Evolutionary conservation across 92 coral and sea anemone species (phyloP), one percentile per base, ranked within the genome.

Genomic region (Meandrina meandrites): DNA sequence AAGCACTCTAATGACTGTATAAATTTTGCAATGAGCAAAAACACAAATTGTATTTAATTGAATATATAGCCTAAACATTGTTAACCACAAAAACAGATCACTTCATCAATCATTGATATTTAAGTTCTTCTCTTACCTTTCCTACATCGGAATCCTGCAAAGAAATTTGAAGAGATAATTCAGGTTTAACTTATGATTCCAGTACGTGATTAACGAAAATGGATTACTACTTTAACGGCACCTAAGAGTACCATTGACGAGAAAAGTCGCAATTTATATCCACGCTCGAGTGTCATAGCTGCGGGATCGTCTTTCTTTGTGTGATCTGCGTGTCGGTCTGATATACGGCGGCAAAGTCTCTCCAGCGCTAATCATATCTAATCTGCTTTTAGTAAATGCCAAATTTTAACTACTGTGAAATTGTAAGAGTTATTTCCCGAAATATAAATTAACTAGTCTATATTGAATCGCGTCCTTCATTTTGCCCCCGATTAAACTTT

Each of bases 91-190:
- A 9, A 68, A 68, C 8, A 28, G 36, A 15, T 14, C 0, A 9
- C 36, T 30, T 22, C 42, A 73, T 15, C n/a, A 3, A 1, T 36
- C 50, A 34, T 21, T 42, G 32, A 58, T 3, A 24, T 40, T 36
- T 13, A 28, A 40, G n/a, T n/a, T 13, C 37, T 31, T 22, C 47
- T 51, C 83, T 85, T 64, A 77, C 88, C 76, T 85, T 58, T 85
- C 56, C 21, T 85, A 16, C 88, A 62, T 31, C 51, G 58, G 76
- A 58, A 22, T 58, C 51, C 83, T 85, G 82, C 45, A 51, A 78
- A 77, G 21, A 62, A 81, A 81, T 28, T 18, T 22, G 48, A 35
- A 75, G 15, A n/a, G 27, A 64, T 21, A 2, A 22, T 60, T 60
- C 11, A 60, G 2, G 28, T 36, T 37, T 74, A 35, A 36, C 7